A percentile compares a stretch with the other conserved stretches of the same genome.
Evolutionary conservation across 53 echinoderm and acorn worm species (phyloP).

Genomic region (Temnopleurus reevesii): DNA sequence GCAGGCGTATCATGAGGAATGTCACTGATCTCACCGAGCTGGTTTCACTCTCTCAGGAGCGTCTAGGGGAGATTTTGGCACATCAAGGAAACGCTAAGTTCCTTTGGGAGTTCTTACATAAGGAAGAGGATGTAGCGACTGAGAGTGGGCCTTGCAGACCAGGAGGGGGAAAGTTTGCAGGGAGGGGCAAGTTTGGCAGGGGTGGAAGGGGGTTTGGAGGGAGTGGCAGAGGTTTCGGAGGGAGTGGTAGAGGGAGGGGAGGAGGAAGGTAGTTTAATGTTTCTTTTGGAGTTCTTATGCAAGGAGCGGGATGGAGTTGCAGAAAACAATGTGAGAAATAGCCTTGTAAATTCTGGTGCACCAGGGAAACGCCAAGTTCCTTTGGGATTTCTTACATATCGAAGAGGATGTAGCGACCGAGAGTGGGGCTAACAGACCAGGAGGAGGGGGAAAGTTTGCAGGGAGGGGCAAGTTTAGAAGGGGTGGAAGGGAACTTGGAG

Average conservation of each 20-base stretch:
- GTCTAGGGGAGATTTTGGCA: slow-evolving; percentile 63
- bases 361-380: slow-evolving; percentile 71
- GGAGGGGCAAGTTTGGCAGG: slow-evolving; percentile 31
- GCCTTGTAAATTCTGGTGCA: slow-evolving; percentile 68
- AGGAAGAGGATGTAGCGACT: slow-evolving; percentile 26
- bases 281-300: too few relatives aligned
- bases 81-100: slow-evolving; percentile 73
- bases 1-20: slow-evolving; percentile 76
- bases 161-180: neutral
- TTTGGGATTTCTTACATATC: slow-evolving; percentile 88
- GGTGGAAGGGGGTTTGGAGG: slow-evolving; percentile 30
- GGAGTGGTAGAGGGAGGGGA: neutral
- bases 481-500: slow-evolving; percentile 15
- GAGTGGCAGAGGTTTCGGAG: slow-evolving; percentile 3
- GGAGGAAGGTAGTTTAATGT: neutral
- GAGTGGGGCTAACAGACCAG: neutral
- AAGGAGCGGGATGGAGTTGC: too few relatives aligned
- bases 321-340: too few relatives aligned
- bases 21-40: slow-evolving; percentile 77
- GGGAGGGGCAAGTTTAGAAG: slow-evolving; percentile 28
- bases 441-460: neutral
- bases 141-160: slow-evolving; percentile 9
- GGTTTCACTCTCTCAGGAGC: slow-evolving; percentile 67
- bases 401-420: slow-evolving; percentile 32
- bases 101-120: slow-evolving; percentile 89